phyloP scores from a whole-genome alignment of 2,888 invertebrate species.

The Galeruca laticollis region DNA sequence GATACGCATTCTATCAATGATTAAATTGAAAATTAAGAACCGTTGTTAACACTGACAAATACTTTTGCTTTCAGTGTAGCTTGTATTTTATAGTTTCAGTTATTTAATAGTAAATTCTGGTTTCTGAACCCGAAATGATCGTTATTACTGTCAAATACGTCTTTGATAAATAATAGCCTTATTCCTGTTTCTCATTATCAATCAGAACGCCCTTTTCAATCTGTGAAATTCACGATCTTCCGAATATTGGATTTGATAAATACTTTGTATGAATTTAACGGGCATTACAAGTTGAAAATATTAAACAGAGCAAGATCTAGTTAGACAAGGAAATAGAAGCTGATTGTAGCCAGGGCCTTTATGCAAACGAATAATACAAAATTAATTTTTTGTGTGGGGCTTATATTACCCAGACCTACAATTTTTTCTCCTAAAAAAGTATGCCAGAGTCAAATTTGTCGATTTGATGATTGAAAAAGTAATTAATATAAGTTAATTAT shows the following conservation, averaged over 20 bases:
- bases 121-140: neutral
- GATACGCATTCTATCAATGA: neutral
- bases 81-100: neutral
- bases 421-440: no score
- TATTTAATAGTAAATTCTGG: neutral
- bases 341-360: no score
- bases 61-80: neutral
- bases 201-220: neutral
- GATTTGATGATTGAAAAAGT: no score
- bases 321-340: no score
- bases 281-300: neutral
- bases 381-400: no score
- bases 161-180: neutral
- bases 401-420: no score
- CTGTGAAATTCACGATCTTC: neutral
- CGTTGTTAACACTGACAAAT: neutral
- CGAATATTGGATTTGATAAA: neutral
- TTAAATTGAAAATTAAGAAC: neutral
- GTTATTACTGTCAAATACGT: slow-evolving; percentile 5
- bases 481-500: no score
- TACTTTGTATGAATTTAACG: neutral
- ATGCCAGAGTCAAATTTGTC: no score
- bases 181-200: neutral
- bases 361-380: no score
- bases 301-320: neutral